phyloP scores from a whole-genome alignment of 2,888 invertebrate genomes.

The Orgyia antiqua region DNA sequence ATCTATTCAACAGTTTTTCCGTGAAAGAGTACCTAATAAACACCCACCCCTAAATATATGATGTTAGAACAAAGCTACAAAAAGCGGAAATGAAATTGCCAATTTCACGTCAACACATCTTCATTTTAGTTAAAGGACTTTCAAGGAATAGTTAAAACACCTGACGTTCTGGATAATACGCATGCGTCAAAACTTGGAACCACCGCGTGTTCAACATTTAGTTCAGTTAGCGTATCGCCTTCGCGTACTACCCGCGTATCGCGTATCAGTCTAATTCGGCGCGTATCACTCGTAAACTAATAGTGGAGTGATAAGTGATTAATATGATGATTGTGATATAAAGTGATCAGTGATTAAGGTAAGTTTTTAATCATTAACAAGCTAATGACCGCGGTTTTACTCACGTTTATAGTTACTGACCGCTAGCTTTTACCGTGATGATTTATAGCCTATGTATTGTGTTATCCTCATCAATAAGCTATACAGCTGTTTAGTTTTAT shows the following conservation, averaged over 20 bases:
- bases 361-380: too few species aligned
- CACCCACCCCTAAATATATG: too few species aligned
- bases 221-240: conserved; percentile 44
- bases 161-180: conserved; percentile 31
- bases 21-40: too few species aligned
- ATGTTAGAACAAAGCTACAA: too few species aligned
- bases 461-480: too few species aligned
- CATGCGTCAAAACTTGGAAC: conserved; percentile 52
- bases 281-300: conserved; percentile 12
- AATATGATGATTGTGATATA: conserved; percentile 1
- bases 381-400: too few species aligned
- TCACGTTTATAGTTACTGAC: too few species aligned
- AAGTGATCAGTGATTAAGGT: conserved; percentile 3
- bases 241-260: conserved; percentile 21
- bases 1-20: too few species aligned
- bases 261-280: conserved; percentile 9
- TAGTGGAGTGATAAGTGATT: conserved; percentile 16
- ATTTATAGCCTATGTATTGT: too few species aligned
- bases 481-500: too few species aligned
- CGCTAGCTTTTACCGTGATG: too few species aligned
- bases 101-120: conserved; percentile 3
- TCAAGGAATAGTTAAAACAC: conserved; percentile 42
- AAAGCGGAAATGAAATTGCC: conserved; percentile 5
- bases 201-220: conserved; percentile 30
- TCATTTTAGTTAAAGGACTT: conserved; percentile 26